phyloP scores from a whole-genome alignment of 35 echinoderm and acorn worm species.

The Apostichopus californicus region DNA sequence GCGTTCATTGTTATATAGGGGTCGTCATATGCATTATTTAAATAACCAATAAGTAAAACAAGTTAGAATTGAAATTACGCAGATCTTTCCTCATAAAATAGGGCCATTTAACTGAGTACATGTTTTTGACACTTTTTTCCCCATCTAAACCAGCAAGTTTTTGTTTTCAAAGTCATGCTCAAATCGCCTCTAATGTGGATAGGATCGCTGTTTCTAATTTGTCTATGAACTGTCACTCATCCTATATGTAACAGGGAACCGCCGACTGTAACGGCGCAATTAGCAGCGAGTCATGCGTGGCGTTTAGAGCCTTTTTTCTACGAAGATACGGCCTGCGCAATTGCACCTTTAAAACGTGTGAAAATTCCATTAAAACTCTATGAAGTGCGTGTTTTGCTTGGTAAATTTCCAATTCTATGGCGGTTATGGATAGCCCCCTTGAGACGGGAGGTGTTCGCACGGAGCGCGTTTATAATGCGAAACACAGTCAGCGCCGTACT shows the following conservation, averaged over 20 bases:
- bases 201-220: conserved; percentile 29
- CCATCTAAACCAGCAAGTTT: conserved; percentile 44
- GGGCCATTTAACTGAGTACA: conserved; percentile 48
- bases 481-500: conserved; percentile 33
- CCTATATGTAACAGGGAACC: conserved; percentile 7
- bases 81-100: conserved; percentile 52
- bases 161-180: conserved; percentile 48
- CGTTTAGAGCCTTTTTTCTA: conserved; percentile 44
- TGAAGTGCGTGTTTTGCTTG: conserved; percentile 58
- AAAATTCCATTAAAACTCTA: conserved; percentile 63
- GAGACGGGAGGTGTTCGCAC: conserved; percentile 63
- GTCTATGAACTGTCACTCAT: conserved; percentile 49
- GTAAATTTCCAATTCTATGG: conserved; percentile 58
- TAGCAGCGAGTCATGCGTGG: conserved; percentile 42
- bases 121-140: conserved; percentile 49
- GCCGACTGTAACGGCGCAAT: conserved; percentile 53
- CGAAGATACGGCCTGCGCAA: conserved; percentile 52
- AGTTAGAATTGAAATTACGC: conserved; percentile 38
- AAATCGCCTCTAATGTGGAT: conserved; percentile 49
- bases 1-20: conserved; percentile 3
- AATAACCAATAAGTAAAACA: conserved; percentile 5
- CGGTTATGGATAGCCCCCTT: conserved; percentile 59
- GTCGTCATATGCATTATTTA: neutral
- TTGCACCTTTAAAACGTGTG: conserved; percentile 63
- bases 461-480: conserved; percentile 30